Evolutionary conservation across 2,113 vertebrate genomes (phyloP), one percentile per base, ranked within the genome.

Genomic region (Balaeniceps rex): DNA sequence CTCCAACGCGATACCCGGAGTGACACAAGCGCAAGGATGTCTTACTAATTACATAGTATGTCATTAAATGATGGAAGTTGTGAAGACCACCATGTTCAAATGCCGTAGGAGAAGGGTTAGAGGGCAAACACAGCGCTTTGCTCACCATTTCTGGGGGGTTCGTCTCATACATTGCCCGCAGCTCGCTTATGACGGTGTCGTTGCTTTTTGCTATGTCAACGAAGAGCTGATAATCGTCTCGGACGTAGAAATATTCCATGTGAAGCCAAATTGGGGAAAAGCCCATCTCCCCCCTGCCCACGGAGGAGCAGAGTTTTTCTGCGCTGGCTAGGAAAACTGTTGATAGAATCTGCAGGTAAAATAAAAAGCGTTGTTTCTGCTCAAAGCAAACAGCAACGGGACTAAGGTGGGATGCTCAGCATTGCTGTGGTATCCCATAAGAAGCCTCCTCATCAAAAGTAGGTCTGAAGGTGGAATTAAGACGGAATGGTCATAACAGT

Each of bases 201-300:
- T 86, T 65, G 38, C 60, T 80, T 24, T 74, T 91, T 2, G 29
- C 75, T 29, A 91, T 52, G 60, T 91, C 52, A 11, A 66, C 4
- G 2, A 91, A 74, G 38, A 86, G 89, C 23, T 91, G 82, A 38
- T 91, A 86, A 29, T 85, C 68, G 0, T 91, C 58, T 5, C 9
- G 82, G 46, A 86, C 44, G 60, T 91, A 91, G 75, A 91, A 91
- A 38, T 86, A 86, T 5, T 91, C 89, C 44, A 86, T 74, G 52
- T 91, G 89, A 33, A 91, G 82, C 89, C 89, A 91, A 42, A 91
- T 6, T 5, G 54, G 74, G 29, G 75, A 80, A 10, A 91, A 91
- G 9, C 0, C 12, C 68, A 54, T 34, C 14, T 86, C 8, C 3
- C 25, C 44, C 11, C 24, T 0, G 21, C 51, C 46, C 68, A 86